Percentiles rank a stretch among this genome's conserved stretches.
These are phyloP conservation scores for Vimba vimba DNA, from an alignment of 2,113 vertebrate species.

Conservation along the genomic window DNA sequence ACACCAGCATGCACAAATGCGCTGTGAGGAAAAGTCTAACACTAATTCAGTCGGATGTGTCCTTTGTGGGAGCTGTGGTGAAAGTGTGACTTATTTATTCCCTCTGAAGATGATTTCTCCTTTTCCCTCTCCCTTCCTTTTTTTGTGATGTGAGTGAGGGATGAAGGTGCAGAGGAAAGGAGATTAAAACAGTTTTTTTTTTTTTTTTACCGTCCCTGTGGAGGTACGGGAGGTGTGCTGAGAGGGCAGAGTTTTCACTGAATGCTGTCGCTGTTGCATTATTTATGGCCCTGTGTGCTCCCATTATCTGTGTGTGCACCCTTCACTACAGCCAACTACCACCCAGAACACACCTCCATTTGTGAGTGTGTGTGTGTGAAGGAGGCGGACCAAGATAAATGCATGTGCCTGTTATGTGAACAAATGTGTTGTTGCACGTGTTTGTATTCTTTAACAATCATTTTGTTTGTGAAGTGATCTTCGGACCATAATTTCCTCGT, in stretches of 20 bases:
- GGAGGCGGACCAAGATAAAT: background rate
- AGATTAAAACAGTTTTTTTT: constrained; percentile 61
- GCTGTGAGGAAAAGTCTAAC: constrained; percentile 47
- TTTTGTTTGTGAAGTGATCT: background rate
- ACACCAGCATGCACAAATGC: constrained; percentile 36
- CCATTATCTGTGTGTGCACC: constrained; percentile 54
- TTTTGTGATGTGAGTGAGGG: constrained; percentile 40
- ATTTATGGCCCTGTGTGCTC: constrained; percentile 58
- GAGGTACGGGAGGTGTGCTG: constrained; percentile 60
- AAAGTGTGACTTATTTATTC: constrained; percentile 72
- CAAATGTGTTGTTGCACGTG: background rate
- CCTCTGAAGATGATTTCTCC: constrained; percentile 62
- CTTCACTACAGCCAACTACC: background rate
- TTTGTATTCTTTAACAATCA: background rate
- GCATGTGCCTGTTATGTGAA: background rate
- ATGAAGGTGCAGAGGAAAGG: constrained; percentile 47
- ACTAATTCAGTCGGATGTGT: constrained; percentile 44
- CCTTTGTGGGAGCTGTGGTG: constrained; percentile 50
- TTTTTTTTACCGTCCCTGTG: constrained; percentile 50
- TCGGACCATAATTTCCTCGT: background rate
- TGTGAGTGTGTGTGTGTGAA: constrained; percentile 42
- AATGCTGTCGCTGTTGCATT: constrained; percentile 61
- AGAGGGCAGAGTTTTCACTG: constrained; percentile 61
- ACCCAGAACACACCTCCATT: constrained; percentile 6
- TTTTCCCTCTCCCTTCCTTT: constrained; percentile 52